phyloP scores from a whole-genome alignment of 1,140 invertebrate genomes.

The Conopomorpha cramerella region DNA sequence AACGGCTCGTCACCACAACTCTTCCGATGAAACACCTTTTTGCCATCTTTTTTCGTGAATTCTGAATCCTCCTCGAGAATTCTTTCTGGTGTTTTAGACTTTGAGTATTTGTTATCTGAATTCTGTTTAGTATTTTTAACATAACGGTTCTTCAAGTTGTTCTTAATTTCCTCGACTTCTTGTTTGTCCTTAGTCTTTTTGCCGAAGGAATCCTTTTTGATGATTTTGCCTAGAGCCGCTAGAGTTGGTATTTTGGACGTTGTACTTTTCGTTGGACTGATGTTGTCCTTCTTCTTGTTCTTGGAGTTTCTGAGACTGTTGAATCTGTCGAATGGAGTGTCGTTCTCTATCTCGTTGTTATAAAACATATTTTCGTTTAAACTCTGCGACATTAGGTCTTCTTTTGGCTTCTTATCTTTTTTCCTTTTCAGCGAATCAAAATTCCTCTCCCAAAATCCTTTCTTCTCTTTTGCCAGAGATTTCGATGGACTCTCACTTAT shows the following conservation, averaged over 20 bases:
- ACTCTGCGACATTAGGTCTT: conserved; percentile 65
- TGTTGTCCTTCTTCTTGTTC: conserved; percentile 35
- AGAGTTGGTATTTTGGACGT: conserved; percentile 55
- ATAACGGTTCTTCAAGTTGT: conserved; percentile 32
- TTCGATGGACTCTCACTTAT: conserved; percentile 41
- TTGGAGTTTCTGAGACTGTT: conserved; percentile 51
- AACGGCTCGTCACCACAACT: conserved; percentile 53
- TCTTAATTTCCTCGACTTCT: conserved; percentile 14
- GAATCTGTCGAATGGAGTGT: conserved; percentile 38
- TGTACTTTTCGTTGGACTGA: conserved; percentile 39
- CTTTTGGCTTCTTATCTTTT: conserved; percentile 42
- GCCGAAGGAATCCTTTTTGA: conserved; percentile 49
- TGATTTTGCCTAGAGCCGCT: conserved; percentile 51
- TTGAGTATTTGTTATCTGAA: conserved; percentile 47
- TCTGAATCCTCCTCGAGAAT: conserved; percentile 20
- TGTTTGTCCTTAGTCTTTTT: conserved; percentile 31
- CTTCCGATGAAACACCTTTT: conserved; percentile 36
- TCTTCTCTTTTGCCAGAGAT: conserved; percentile 48
- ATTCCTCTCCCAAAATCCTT: conserved; percentile 60
- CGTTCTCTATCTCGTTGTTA: conserved; percentile 51
- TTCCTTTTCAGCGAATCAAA: conserved; percentile 57
- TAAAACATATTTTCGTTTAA: conserved; percentile 66
- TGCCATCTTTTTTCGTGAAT: conserved; percentile 10
- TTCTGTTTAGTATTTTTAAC: conserved; percentile 41
- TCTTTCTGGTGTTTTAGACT: conserved; percentile 47